A percentile compares a stretch with the other conserved stretches of the same genome.
Conservation (phyloP, 2,888 invertebrate genomes). For the Rhyacophila evoluta region DNA sequence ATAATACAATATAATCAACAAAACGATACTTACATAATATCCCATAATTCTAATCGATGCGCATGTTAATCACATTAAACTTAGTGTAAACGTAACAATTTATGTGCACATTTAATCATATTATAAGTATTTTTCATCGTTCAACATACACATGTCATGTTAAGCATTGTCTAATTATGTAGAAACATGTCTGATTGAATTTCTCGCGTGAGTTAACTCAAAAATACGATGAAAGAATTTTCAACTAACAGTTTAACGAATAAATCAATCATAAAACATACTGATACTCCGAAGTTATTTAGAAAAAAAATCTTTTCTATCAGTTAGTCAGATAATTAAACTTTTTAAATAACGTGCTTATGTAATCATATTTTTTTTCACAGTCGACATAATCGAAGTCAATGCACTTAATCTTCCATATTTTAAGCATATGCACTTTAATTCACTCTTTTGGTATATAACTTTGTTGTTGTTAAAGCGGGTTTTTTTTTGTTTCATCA, state of each 20-base stretch:
- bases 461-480: too few species aligned
- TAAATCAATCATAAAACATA: not conserved
- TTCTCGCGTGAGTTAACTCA: not conserved
- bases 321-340: too few species aligned
- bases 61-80: not conserved
- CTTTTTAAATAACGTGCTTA: too few species aligned
- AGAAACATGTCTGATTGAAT: not conserved
- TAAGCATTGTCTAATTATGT: not conserved
- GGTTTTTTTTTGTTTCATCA: too few species aligned
- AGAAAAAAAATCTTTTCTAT: too few species aligned
- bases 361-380: too few species aligned
- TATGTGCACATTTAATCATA: not conserved
- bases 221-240: not conserved
- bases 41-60: not conserved
- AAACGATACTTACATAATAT: not conserved
- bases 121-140: not conserved
- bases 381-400: too few species aligned
- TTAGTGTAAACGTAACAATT: not conserved
- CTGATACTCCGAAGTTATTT: too few species aligned
- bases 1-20: not conserved
- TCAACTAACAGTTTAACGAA: not conserved
- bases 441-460: too few species aligned
- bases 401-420: too few species aligned
- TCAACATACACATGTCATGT: not conserved
- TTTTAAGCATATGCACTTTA: too few species aligned